These are phyloP conservation scores for Melanotus villosus DNA, from an alignment of 2,888 invertebrate genomes.

Conservation along the genomic window DNA sequence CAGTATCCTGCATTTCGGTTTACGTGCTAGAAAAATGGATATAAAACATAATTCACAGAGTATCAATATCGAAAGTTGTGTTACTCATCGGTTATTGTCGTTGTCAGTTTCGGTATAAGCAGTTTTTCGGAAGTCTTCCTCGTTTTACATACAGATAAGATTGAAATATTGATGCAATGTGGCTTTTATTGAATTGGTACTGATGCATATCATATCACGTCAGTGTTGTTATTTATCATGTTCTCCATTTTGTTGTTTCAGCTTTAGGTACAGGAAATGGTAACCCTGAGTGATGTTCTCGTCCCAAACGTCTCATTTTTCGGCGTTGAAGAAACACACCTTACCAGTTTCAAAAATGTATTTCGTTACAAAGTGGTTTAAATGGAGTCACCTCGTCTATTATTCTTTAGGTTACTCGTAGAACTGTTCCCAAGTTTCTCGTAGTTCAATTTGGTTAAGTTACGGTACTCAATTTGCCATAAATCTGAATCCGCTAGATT, in stretches of 20 bases:
- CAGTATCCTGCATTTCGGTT: too few relatives aligned
- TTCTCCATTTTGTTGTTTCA: neutral
- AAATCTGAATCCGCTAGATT: too few relatives aligned
- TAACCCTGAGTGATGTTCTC: neutral
- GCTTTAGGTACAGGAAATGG: neutral
- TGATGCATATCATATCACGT: constrained; percentile 4
- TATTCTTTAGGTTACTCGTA: constrained; percentile 2
- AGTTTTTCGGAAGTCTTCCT: constrained; percentile 4
- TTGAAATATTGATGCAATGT: constrained; percentile 12
- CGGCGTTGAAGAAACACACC: constrained; percentile 12
- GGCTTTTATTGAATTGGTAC: constrained; percentile 9
- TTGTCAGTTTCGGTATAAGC: neutral
- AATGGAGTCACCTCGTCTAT: constrained; percentile 23
- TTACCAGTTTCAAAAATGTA: constrained; percentile 10
- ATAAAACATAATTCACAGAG: neutral
- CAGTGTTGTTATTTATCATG: neutral
- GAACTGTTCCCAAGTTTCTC: constrained; percentile 9
- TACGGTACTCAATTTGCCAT: neutral
- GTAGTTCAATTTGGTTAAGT: constrained; percentile 5
- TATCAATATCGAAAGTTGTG: constrained; percentile 10
- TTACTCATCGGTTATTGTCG: constrained; percentile 7
- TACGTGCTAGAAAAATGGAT: neutral
- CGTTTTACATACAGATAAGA: constrained; percentile 15
- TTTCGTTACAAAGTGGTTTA: constrained; percentile 17
- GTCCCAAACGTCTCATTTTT: neutral